These are phyloP conservation scores for Xestoiulus laeticollis DNA, from an alignment of 2,888 invertebrate genomes.

Conservation along the genomic window DNA sequence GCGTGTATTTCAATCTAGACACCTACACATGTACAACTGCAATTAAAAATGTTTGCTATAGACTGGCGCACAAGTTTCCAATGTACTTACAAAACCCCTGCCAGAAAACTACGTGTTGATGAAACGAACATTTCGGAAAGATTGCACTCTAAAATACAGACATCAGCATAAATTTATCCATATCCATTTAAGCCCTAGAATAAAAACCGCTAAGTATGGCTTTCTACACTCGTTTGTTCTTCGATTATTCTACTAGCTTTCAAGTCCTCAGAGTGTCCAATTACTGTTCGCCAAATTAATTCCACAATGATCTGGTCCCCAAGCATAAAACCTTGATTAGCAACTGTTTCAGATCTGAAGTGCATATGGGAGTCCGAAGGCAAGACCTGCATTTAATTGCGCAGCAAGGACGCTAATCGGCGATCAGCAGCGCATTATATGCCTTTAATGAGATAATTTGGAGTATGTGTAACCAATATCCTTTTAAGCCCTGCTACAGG, in stretches of 20 bases:
- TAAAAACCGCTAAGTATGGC: background rate
- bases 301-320: background rate
- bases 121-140: background rate
- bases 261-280: background rate
- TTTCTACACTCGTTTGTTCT: background rate
- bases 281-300: conserved; percentile 10
- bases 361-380: background rate
- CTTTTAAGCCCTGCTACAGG: background rate
- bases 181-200: background rate
- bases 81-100: background rate
- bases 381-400: background rate
- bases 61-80: background rate
- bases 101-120: background rate
- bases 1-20: background rate
- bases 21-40: background rate
- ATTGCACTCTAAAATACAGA: background rate
- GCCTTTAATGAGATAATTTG: conserved; percentile 30
- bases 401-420: background rate
- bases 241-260: background rate
- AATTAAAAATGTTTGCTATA: background rate
- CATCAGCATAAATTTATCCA: background rate
- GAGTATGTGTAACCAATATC: conserved; percentile 35
- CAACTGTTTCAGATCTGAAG: background rate
- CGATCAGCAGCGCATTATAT: conserved; percentile 30
- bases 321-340: background rate